These are phyloP conservation scores for Dasyurus viverrinus DNA, from an alignment of 2,113 vertebrate genomes.

Conservation along the genomic window DNA sequence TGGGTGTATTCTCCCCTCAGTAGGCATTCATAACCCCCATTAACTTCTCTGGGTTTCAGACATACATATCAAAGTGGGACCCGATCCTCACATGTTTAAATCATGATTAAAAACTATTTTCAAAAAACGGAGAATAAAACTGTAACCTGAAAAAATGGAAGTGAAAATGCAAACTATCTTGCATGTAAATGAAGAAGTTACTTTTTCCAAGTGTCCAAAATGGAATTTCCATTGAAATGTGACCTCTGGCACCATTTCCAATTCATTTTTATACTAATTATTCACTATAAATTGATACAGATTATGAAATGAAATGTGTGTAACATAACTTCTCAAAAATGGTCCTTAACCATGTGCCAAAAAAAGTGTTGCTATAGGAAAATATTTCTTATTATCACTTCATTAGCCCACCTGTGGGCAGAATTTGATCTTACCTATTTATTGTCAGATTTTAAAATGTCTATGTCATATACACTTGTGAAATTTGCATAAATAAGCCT, in stretches of 20 bases:
- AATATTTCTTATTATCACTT: slow-evolving; percentile 19
- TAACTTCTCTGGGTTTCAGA: slow-evolving; percentile 60
- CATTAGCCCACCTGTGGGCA: slow-evolving; percentile 65
- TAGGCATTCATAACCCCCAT: slow-evolving; percentile 66
- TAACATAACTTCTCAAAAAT: slow-evolving; percentile 48
- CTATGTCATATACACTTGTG: slow-evolving; percentile 64
- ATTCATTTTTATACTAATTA: slow-evolving; percentile 61
- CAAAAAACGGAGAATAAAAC: slow-evolving; percentile 66
- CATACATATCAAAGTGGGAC: slow-evolving; percentile 55
- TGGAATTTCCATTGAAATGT: not conserved
- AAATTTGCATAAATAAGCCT: slow-evolving; percentile 70
- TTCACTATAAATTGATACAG: slow-evolving; percentile 51
- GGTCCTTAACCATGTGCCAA: not conserved
- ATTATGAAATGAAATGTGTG: slow-evolving; percentile 63
- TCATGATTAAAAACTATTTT: slow-evolving; percentile 60
- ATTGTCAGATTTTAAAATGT: slow-evolving; percentile 60
- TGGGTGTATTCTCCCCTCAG: slow-evolving; percentile 58
- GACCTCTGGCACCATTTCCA: slow-evolving; percentile 63
- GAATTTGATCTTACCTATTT: slow-evolving; percentile 62
- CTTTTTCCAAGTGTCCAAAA: slow-evolving; percentile 46
- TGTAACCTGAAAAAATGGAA: slow-evolving; percentile 36
- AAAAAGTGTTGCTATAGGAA: slow-evolving; percentile 23
- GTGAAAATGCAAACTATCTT: slow-evolving; percentile 43
- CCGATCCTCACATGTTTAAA: slow-evolving; percentile 40
- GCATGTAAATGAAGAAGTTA: slow-evolving; percentile 65